Evolutionary conservation across 2,797 vertebrate species (phyloP), one percentile per base, ranked within the genome.

Genomic region (Eremophila alpestris): DNA sequence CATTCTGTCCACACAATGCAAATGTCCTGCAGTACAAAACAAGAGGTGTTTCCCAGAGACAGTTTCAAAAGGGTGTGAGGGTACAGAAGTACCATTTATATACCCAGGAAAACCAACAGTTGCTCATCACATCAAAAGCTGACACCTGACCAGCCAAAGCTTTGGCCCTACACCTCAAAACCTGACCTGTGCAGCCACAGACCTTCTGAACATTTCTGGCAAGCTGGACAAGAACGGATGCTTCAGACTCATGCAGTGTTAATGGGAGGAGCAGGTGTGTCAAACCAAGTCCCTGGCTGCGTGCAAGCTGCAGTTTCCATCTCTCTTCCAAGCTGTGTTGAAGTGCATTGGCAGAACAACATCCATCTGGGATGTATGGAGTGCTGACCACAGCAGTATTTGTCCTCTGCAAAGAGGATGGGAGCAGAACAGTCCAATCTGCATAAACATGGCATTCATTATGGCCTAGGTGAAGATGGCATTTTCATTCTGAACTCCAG

Each of bases 351-450:
- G 95, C 93, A 95, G 91, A 96, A 90, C 76, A 94, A 63, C 80
- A 93, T 91, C 83, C 74, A 91, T 93, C 91, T 91, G 87, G 87
- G 92, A 83, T 18, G 52, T 49, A 89, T 32, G 2, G 5, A 94
- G 79, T 96, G 93, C 96, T 95, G 96, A 96, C 67, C 85, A 91
- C 94, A 96, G 95, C 91, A 96, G 64, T 63, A 87, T 90, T 88
- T 91, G 91, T 86, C 93, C 93, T 91, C 91, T 90, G 83, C 91
- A 93, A 62, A 82, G 83, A 87, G 80, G 91, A 94, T 75, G 79
- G 0, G 6, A 94, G 80, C 77, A 68, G 87, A 92, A 40, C 83
- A 76, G 63, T 86, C 43, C 21, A 71, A 96, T 95, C 91, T 95
- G 89, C 95, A 93, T 92, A 91, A 93, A 78, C 32, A 40, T 30